Evolutionary conservation across 92 coral and sea anemone species (phyloP), one percentile per base, ranked within the genome.

Genomic region (Epizoanthus ramosus): DNA sequence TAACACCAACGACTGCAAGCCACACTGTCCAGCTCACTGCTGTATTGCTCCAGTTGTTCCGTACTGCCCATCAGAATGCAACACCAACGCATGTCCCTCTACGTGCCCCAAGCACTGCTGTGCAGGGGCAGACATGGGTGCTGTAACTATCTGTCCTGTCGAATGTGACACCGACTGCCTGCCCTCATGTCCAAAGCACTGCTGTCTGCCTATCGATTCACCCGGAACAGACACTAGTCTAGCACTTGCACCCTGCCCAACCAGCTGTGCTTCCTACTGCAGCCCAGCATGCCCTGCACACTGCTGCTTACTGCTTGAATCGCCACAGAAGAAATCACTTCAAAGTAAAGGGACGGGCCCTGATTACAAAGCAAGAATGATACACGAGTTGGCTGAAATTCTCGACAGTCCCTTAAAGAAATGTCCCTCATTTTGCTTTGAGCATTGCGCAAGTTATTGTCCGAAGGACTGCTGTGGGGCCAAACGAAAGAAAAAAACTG

Each of bases 401-500:
- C 71, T 61, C 5, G 58, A 77, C n/a, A 77, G 82, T 6, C 82
- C 82, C 8, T 39, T 61, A 16, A 77, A 77, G 52, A 10, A 25
- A 25, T 77, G 82, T 43, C 71, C 71, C 6, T 57, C 82, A 21
- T 69, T 77, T 21, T 77, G 82, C 43, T 77, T 77, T 63, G 82
- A 41, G 82, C 82, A 77, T 8, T 77, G 82, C 82, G 63, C 70
- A 22, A 39, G 58, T 37, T 60, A 4, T 19, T 77, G 82, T 41
- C 71, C 82, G 4, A 61, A 61, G 60, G 59, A 23, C 63, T 77
- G 82, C 13, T 77, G 82, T 50, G 82, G 57, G 25, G 71, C 23
- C 28, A 77, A 63, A 35, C 70, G 82, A 35, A 77, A 45, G 56
- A 77, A 77, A 39, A 77, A 77, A 13, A 45, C 57, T 21, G 82